Evolutionary conservation across 2,888 invertebrate species (phyloP).

Genomic region (Drosophila mulleri): DNA sequence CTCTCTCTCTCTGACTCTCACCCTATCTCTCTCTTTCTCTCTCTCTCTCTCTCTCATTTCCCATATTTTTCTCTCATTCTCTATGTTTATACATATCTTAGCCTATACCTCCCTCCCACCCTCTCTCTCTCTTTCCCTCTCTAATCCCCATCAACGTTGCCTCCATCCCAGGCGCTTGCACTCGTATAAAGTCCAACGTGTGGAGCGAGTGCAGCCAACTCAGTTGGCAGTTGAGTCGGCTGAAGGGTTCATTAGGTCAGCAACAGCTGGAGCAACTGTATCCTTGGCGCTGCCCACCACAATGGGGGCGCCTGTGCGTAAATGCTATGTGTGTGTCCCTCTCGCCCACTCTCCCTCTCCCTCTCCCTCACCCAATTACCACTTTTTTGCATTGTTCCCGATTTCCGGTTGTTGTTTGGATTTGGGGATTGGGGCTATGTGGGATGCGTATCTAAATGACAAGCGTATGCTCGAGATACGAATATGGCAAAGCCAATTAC

Average conservation of each 20-base stretch:
- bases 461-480: slow-evolving; percentile 68
- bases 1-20: neutral
- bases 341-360: neutral
- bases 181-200: neutral
- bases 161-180: neutral
- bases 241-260: slow-evolving; percentile 31
- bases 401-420: neutral
- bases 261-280: neutral
- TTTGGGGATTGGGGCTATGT: slow-evolving; percentile 8
- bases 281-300: neutral
- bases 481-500: slow-evolving; percentile 72
- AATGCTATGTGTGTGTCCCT: neutral
- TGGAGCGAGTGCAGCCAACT: slow-evolving; percentile 10
- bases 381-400: neutral
- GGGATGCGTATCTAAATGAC: slow-evolving; percentile 66
- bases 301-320: neutral
- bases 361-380: neutral
- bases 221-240: slow-evolving; percentile 7
- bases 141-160: neutral
- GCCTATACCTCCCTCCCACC: no score
- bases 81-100: neutral
- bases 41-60: neutral
- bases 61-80: neutral
- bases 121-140: neutral
- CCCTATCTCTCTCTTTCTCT: neutral